phyloP scores from a whole-genome alignment of 2,888 invertebrate genomes.

The Leistus spinibarbis region DNA sequence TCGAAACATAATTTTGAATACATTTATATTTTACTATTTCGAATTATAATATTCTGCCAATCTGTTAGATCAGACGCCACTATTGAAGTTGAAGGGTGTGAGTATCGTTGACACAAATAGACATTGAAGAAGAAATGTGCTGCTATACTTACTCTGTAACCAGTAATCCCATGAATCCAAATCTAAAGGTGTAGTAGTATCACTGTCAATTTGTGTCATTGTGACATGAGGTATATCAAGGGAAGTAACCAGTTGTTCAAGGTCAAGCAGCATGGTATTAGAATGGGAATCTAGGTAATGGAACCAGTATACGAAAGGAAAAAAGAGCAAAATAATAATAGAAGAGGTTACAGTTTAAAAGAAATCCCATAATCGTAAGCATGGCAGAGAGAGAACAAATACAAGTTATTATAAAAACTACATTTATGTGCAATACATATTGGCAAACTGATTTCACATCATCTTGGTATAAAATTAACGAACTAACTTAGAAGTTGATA shows the following conservation, averaged over 20 bases:
- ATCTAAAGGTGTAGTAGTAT: conserved; percentile 41
- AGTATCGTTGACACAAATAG: neutral
- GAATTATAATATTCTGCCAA: too few relatives aligned
- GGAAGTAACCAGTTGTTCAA: conserved; percentile 60
- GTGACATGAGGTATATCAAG: conserved; percentile 47
- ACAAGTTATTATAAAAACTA: conserved; percentile 3
- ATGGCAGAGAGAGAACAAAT: conserved; percentile 1
- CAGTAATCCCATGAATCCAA: conserved; percentile 54
- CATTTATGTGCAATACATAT: neutral
- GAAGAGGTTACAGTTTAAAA: neutral
- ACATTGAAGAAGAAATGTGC: neutral
- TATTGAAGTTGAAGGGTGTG: neutral
- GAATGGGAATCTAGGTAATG: conserved; percentile 23
- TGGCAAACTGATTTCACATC: neutral
- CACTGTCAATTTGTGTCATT: conserved; percentile 6
- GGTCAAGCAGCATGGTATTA: conserved; percentile 58
- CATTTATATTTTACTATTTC: too few relatives aligned
- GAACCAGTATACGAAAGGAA: conserved; percentile 4
- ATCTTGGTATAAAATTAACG: too few relatives aligned
- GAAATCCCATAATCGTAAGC: conserved; percentile 23
- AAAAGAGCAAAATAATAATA: neutral
- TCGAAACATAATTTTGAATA: too few relatives aligned
- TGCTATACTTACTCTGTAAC: conserved; percentile 54
- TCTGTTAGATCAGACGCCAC: neutral
- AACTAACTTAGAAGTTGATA: too few relatives aligned